Evolutionary conservation across 2,888 invertebrate genomes (phyloP).

Genomic region (Calameuta pallipes): DNA sequence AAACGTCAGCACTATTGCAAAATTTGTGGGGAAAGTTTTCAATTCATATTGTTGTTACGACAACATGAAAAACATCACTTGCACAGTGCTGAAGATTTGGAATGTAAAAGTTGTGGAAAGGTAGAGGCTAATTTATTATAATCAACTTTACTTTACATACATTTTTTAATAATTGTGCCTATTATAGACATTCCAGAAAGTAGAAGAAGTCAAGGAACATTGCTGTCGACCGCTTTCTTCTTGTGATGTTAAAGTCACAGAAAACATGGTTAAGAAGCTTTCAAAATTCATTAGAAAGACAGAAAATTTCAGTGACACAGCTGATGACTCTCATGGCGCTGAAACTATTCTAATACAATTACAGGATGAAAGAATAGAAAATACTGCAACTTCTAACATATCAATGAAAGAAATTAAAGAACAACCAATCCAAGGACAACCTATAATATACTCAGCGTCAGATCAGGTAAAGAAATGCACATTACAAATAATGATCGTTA

Average conservation of each 20-base stretch:
- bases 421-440: conserved; percentile 25
- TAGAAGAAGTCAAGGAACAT: conserved; percentile 32
- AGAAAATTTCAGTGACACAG: neutral
- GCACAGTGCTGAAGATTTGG: conserved; percentile 28
- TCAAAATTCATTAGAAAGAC: neutral
- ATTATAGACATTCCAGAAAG: conserved; percentile 35
- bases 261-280: neutral
- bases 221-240: conserved; percentile 14
- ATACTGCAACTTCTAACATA: neutral
- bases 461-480: conserved; percentile 41
- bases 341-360: neutral
- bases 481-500: neutral
- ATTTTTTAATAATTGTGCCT: neutral
- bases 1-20: conserved; percentile 56
- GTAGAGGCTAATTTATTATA: conserved; percentile 25
- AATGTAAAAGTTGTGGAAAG: conserved; percentile 41
- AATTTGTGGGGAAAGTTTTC: conserved; percentile 59
- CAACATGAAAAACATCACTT: conserved; percentile 53
- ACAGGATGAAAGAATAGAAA: neutral
- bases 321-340: neutral
- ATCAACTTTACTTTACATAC: neutral
- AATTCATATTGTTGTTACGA: conserved; percentile 51
- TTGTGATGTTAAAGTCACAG: neutral
- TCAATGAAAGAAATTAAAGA: neutral
- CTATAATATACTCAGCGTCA: conserved; percentile 42